These are phyloP conservation scores for Xenops minutus DNA, from an alignment of 2,797 vertebrate genomes.

Conservation along the genomic window DNA sequence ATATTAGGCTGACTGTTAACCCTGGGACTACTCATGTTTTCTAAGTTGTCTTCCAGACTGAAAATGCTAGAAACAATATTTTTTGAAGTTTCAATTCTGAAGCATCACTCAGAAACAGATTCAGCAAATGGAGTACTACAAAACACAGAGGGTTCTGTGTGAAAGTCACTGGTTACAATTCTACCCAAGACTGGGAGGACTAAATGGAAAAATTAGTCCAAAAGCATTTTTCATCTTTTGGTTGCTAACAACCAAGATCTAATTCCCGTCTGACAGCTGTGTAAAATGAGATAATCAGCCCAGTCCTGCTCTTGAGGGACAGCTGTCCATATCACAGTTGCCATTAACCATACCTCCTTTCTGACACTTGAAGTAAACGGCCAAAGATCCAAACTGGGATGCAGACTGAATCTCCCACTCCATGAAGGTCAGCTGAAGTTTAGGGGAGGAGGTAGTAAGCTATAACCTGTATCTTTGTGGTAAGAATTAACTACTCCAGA, in stretches of 20 bases:
- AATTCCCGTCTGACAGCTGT: conserved; percentile 18
- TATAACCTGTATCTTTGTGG: background rate
- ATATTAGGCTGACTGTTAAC: background rate
- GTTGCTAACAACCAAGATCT: background rate
- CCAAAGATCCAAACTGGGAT: background rate
- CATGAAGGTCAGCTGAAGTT: background rate
- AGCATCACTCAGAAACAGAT: background rate
- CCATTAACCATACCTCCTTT: background rate
- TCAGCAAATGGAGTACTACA: background rate
- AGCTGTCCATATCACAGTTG: conserved; percentile 4
- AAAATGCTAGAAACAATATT: background rate
- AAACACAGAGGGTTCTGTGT: background rate
- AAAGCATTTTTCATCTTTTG: background rate
- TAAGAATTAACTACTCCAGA: background rate
- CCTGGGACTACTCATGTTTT: background rate
- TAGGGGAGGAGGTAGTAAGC: background rate
- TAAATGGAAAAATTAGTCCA: background rate
- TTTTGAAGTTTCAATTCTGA: background rate
- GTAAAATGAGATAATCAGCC: conserved; percentile 23
- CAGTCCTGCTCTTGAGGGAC: conserved; percentile 21
- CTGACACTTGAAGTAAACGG: background rate
- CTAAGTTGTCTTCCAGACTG: background rate
- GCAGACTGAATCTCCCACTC: background rate
- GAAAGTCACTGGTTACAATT: background rate
- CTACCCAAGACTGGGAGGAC: background rate